Percentiles rank a stretch among this genome's conserved stretches.
Evolutionary conservation across 2,797 vertebrate genomes (phyloP).

Genomic region (Darevskia nairensis): DNA sequence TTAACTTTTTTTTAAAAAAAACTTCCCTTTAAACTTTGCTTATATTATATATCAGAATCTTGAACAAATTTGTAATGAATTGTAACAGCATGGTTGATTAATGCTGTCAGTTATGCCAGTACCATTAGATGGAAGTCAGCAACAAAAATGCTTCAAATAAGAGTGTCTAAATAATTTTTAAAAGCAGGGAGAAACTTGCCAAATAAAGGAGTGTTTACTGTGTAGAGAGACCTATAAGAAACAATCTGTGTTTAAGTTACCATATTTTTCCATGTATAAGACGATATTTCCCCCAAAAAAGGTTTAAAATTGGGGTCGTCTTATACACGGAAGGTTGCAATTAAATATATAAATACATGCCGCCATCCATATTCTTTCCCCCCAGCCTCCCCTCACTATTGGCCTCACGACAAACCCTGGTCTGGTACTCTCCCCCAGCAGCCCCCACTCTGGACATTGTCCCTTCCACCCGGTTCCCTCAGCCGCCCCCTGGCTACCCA

Average conservation of each 20-base stretch:
- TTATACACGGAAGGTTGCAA: no score
- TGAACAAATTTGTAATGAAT: not conserved
- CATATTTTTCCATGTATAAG: no score
- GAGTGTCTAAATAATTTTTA: conserved; percentile 9
- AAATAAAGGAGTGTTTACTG: conserved; percentile 12
- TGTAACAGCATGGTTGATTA: not conserved
- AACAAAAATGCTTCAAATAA: not conserved
- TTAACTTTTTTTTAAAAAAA: not conserved
- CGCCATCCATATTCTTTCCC: no score
- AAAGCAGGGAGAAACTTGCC: conserved; percentile 38
- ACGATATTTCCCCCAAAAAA: no score
- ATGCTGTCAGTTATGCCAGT: not conserved
- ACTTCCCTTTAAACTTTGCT: not conserved
- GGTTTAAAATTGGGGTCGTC: no score
- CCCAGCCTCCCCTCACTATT: no score
- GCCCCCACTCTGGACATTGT: no score
- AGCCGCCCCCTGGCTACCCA: no score
- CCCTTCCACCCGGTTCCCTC: no score
- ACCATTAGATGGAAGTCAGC: not conserved
- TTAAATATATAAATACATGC: no score
- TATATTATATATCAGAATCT: not conserved
- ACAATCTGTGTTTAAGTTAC: conserved; percentile 4
- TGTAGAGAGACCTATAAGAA: not conserved
- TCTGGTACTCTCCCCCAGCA: no score
- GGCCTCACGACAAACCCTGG: no score